phyloP scores from a whole-genome alignment of 37 sponge, comb jelly and placozoan genomes.

The Eunapius fragilis region DNA sequence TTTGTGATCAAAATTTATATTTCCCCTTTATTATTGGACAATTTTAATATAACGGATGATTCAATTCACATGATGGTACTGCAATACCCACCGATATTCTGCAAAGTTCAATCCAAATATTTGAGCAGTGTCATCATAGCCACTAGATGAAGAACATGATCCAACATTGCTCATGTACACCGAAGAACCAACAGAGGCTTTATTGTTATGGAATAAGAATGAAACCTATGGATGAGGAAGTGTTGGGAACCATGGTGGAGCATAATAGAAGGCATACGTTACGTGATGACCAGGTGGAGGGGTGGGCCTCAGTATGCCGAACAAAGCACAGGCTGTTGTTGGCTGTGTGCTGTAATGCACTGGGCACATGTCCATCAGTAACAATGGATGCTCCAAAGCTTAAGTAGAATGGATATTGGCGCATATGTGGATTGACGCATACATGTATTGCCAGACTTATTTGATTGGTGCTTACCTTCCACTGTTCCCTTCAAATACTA shows the following conservation, averaged over 20 bases:
- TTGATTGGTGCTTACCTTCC: conserved; percentile 15
- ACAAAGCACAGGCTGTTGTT: neutral
- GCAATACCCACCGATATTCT: neutral
- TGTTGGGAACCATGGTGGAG: neutral
- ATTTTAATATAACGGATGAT: neutral
- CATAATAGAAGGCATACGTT: neutral
- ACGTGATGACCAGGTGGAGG: neutral
- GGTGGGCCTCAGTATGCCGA: neutral
- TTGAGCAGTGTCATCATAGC: neutral
- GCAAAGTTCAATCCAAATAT: conserved; percentile 45
- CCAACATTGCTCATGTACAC: conserved; percentile 28
- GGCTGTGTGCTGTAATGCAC: neutral
- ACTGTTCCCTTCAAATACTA: conserved; percentile 13
- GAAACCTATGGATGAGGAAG: conserved; percentile 22
- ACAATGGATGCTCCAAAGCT: neutral
- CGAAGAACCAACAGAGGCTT: conserved; percentile 41
- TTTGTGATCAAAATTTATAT: neutral
- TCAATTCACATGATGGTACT: neutral
- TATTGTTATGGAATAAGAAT: conserved; percentile 12
- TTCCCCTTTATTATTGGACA: neutral
- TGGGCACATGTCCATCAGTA: neutral
- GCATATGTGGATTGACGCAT: too few species aligned
- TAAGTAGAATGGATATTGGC: neutral
- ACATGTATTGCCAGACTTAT: too few species aligned
- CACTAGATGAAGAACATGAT: conserved; percentile 23